These are phyloP conservation scores for Aphelocoma californica DNA, from an alignment of 2,797 vertebrate genomes.

Conservation along the genomic window DNA sequence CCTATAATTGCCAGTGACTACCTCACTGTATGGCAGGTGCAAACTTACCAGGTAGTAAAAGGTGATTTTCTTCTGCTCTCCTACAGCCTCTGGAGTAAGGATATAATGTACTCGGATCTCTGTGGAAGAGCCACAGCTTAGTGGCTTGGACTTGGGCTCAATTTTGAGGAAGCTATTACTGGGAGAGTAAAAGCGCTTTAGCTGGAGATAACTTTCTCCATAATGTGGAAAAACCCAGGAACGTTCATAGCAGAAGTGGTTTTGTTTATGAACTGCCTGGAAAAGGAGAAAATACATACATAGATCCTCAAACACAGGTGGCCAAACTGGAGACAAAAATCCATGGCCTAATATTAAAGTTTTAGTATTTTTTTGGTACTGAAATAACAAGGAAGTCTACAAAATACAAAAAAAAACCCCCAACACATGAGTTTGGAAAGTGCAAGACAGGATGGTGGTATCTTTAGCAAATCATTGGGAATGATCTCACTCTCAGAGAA, in stretches of 20 bases:
- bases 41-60: slow-evolving; percentile 75
- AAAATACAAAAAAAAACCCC: background rate
- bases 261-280: slow-evolving; percentile 65
- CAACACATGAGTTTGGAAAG: background rate
- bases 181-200: slow-evolving; percentile 61
- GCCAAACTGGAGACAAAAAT: background rate
- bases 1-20: background rate
- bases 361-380: background rate
- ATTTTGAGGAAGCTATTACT: slow-evolving; percentile 73
- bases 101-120: slow-evolving; percentile 56
- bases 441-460: background rate
- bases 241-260: background rate
- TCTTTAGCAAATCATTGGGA: background rate
- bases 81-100: slow-evolving; percentile 24
- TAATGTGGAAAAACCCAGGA: slow-evolving; percentile 41
- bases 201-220: background rate
- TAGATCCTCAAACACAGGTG: background rate
- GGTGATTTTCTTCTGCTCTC: slow-evolving; percentile 41
- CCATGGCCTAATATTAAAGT: background rate
- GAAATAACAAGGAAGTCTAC: background rate
- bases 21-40: background rate
- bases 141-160: background rate
- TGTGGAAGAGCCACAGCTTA: slow-evolving; percentile 56
- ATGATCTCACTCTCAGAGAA: background rate
- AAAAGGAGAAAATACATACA: background rate